Conservation (phyloP, 2,888 invertebrate genomes). For the Stenodera caucasica region DNA sequence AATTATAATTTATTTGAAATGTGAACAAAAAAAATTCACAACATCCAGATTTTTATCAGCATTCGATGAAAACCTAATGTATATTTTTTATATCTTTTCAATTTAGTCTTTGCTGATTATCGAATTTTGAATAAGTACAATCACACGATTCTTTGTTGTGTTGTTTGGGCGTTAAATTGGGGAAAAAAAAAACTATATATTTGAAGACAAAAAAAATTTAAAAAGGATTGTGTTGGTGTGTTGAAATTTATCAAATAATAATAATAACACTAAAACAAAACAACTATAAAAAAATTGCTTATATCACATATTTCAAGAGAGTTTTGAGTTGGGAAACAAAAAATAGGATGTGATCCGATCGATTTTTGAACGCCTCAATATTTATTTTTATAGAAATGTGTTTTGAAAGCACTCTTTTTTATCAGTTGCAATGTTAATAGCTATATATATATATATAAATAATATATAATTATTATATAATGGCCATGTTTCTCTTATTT, state of each 20-base stretch:
- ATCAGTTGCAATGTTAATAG: conserved; percentile 40
- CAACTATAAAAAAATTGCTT: conserved; percentile 20
- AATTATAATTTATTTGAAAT: conserved; percentile 14
- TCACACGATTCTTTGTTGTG: conserved; percentile 15
- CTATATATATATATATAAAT: conserved; percentile 27
- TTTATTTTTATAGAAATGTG: conserved; percentile 19
- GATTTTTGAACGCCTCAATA: conserved; percentile 20
- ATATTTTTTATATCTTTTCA: conserved; percentile 38
- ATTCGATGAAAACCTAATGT: conserved; percentile 26
- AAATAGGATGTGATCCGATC: neutral
- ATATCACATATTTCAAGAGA: conserved; percentile 24
- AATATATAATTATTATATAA: conserved; percentile 24
- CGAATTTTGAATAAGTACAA: conserved; percentile 18
- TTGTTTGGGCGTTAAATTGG: neutral
- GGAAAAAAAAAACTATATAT: neutral
- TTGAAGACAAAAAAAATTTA: neutral
- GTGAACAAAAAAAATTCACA: neutral
- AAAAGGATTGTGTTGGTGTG: conserved; percentile 20
- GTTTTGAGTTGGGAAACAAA: neutral
- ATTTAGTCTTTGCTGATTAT: conserved; percentile 15
- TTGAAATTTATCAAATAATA: neutral
- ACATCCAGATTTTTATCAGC: conserved; percentile 19
- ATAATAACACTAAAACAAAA: neutral
- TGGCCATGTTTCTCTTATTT: conserved; percentile 26
- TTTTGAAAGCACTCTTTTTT: conserved; percentile 26